Evolutionary conservation across 2,113 vertebrate species (phyloP).

Genomic region (Holacanthus passer): DNA sequence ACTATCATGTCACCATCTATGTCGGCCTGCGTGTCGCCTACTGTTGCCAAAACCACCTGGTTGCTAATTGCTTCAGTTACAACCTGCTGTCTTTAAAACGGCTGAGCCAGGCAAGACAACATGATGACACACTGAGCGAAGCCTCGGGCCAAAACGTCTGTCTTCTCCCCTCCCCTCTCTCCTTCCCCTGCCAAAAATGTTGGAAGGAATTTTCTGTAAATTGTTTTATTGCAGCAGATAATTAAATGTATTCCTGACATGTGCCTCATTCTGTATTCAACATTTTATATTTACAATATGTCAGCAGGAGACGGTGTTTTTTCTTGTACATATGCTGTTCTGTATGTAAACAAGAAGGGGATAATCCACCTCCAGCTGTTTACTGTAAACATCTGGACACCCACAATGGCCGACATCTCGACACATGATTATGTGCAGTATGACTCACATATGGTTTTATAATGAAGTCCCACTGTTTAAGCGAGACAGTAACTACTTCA

Average conservation of each 20-base stretch:
- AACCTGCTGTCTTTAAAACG: conserved; percentile 43
- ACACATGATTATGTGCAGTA: not conserved
- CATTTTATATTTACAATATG: not conserved
- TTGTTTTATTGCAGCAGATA: not conserved
- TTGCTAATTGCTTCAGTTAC: conserved; percentile 46
- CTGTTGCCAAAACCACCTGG: conserved; percentile 45
- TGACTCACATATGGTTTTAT: not conserved
- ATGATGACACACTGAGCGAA: conserved; percentile 1
- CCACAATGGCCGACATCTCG: not conserved
- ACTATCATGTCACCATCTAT: not conserved
- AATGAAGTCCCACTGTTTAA: not conserved
- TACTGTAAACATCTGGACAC: not conserved
- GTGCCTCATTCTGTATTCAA: not conserved
- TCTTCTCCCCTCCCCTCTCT: too few relatives aligned
- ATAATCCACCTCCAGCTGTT: not conserved
- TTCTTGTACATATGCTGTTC: not conserved
- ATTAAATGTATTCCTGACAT: not conserved
- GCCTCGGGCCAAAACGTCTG: conserved; percentile 7
- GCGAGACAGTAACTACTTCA: too few relatives aligned
- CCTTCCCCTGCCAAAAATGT: not conserved
- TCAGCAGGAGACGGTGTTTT: not conserved
- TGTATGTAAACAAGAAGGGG: not conserved
- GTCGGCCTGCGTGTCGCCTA: not conserved
- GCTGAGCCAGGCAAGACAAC: conserved; percentile 17
- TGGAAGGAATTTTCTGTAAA: not conserved